Conservation (phyloP, 64 coral and sea anemone species). For the Montipora foliosa region DNA sequence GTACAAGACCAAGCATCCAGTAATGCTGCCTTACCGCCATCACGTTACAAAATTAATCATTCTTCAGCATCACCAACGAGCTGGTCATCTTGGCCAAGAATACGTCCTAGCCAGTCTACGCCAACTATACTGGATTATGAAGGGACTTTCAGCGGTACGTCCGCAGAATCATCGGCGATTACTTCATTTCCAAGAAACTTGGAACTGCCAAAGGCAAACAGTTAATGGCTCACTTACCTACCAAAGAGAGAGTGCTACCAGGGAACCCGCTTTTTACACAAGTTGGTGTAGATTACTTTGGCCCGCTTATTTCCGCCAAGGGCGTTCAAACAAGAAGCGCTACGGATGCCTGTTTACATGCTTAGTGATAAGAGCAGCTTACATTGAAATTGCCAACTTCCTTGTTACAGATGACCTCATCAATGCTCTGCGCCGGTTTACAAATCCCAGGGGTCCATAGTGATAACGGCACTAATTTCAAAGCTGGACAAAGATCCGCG, state of each 20-base stretch:
- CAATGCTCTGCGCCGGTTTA: slow-evolving; percentile 15
- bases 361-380: background rate
- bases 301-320: slow-evolving; percentile 30
- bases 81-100: slow-evolving; percentile 29
- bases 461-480: slow-evolving; percentile 57
- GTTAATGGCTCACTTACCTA: slow-evolving; percentile 4
- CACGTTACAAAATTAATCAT: no score
- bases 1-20: background rate
- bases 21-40: slow-evolving; percentile 7
- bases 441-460: slow-evolving; percentile 12
- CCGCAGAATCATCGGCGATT: background rate
- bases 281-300: slow-evolving; percentile 12
- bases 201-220: background rate
- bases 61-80: no score
- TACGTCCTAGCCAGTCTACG: background rate
- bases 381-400: slow-evolving; percentile 6
- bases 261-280: background rate
- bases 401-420: background rate
- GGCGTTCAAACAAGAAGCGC: slow-evolving; percentile 18
- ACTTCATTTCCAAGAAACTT: no score
- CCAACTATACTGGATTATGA: slow-evolving; percentile 4
- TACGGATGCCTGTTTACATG: slow-evolving; percentile 52
- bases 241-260: background rate
- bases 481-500: slow-evolving; percentile 11
- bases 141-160: slow-evolving; percentile 30